A percentile compares a stretch with the other conserved stretches of the same genome.
Conservation (phyloP, 2,113 vertebrate genomes). For the Penelope pileata region DNA sequence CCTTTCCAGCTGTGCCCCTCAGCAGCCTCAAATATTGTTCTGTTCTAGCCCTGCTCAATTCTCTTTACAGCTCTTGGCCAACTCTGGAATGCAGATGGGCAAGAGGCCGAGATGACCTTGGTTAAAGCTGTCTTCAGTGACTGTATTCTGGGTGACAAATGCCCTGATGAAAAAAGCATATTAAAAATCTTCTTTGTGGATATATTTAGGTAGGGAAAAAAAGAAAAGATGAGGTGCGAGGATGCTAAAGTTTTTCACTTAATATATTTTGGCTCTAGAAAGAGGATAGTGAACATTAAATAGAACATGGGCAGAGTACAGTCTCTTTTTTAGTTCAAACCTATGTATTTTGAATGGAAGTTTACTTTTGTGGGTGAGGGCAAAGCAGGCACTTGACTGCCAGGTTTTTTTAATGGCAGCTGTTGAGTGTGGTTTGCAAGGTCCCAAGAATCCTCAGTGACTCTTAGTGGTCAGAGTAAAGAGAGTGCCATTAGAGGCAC, state of each 20-base stretch:
- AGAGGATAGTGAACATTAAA: not conserved
- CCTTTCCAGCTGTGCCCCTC: not conserved
- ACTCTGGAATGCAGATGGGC: not conserved
- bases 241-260: not conserved
- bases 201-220: not conserved
- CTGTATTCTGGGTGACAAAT: not conserved
- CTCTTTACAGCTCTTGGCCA: not conserved
- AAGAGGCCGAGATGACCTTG: not conserved
- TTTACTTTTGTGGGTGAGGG: not conserved
- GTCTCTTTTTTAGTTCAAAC: not conserved
- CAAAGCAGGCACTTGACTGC: not conserved
- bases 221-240: not conserved
- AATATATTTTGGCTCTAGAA: not conserved
- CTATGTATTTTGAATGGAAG: not conserved
- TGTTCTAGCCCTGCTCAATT: not conserved
- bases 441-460: not conserved
- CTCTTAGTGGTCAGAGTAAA: not conserved
- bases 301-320: not conserved
- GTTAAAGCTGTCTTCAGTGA: not conserved
- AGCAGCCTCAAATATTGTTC: not conserved
- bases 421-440: constrained; percentile 1
- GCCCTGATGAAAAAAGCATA: not conserved
- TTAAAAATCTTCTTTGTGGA: not conserved
- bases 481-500: not conserved
- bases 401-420: not conserved